Evolutionary conservation across 2,113 vertebrate species (phyloP).

Genomic region (Bothrops jararaca): DNA sequence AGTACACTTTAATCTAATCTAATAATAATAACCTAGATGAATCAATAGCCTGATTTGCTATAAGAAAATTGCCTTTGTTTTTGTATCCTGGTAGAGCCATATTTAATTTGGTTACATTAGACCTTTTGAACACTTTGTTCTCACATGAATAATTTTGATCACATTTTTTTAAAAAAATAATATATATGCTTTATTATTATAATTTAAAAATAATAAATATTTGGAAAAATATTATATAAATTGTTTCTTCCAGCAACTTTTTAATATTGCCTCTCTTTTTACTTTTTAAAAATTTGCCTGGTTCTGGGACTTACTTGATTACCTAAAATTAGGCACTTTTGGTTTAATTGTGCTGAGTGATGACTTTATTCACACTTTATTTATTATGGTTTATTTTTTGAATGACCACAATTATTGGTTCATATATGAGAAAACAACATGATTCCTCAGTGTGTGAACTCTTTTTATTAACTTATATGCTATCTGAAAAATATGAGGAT

Average conservation of each 20-base stretch:
- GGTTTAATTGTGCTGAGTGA: neutral
- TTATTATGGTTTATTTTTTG: neutral
- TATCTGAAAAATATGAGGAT: neutral
- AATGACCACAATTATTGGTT: neutral
- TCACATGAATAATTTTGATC: neutral
- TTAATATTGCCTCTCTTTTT: neutral
- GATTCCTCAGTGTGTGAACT: neutral
- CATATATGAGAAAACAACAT: neutral
- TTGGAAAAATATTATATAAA: neutral
- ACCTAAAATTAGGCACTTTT: neutral
- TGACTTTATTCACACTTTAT: neutral
- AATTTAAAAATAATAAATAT: neutral
- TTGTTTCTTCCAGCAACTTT: neutral
- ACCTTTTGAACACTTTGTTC: neutral
- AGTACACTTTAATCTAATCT: neutral
- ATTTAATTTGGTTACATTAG: neutral
- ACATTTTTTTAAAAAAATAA: neutral
- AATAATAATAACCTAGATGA: neutral
- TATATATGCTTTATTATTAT: neutral
- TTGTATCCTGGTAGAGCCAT: neutral
- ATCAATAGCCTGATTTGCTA: neutral
- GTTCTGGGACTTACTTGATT: neutral
- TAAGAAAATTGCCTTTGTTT: neutral
- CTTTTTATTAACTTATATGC: neutral
- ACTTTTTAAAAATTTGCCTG: neutral